Evolutionary conservation across 2,113 vertebrate genomes (phyloP), one percentile per base, ranked within the genome.

Genomic region (Tor tambroides): DNA sequence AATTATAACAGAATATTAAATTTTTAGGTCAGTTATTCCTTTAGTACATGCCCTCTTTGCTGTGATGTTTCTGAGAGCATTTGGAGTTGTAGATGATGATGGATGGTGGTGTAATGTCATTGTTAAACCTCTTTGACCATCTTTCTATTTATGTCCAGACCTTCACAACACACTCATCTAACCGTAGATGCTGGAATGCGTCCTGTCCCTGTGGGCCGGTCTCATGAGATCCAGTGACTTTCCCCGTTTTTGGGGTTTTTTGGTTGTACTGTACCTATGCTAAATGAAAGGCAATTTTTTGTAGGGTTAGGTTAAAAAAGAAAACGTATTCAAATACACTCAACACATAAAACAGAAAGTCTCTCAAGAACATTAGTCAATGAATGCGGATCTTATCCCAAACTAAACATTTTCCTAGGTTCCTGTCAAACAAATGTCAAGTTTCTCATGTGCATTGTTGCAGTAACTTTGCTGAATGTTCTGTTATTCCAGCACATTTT

Each of bases 401-500:
- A 30, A 28, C 17, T 49, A 9, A n/a, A 30, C 56, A 49, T 46
- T 80, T 49, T 82, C 51, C 32, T 75, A 86, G 28, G 43, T 56
- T 88, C 43, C 19, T 35, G 30, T 59, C 26, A 19, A 80, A 80
- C 84, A 80, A 41, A 54, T 87, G 89, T 56, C 65, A 19, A 75
- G 9, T 84, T 88, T 88, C 87, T 84, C 86, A 88, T 30, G 56
- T 21, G 75, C 41, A 30, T 26, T 19, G 35, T 12, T 35, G n/a
- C 23, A 23, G 0, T 80, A 11, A 38, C 23, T 30, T 30, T 26
- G 5, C n/a, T 41, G 6, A 51, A 51, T 17, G 76, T 78, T 56
- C 5, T 32, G 59, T 17, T 23, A 15, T 61, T 54, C 51, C 41
- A 54, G 84, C 74, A 51, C 71, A 63, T 85, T 77, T 51, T 30